phyloP scores from a whole-genome alignment of 1,140 invertebrate species.

The Leptinotarsa lineolata region DNA sequence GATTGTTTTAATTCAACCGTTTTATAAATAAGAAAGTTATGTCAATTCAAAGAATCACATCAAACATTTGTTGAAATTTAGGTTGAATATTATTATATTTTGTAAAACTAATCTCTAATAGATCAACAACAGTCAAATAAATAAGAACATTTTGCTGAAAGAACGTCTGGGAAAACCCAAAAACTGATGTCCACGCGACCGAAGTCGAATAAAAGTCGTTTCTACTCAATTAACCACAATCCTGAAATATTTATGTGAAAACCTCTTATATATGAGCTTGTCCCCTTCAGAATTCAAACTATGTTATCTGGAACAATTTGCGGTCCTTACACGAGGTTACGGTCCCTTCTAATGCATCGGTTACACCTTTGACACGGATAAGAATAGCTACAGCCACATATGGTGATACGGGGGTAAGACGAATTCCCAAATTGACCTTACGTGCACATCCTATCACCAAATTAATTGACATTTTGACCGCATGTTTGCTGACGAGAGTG shows the following conservation, averaged over 20 bases:
- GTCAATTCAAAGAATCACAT: no score
- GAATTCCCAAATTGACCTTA: background rate
- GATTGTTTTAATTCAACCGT: no score
- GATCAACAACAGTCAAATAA: no score
- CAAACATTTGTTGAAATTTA: no score
- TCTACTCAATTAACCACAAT: background rate
- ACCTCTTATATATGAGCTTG: background rate
- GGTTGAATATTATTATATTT: no score
- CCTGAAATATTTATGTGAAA: background rate
- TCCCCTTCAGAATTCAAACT: background rate
- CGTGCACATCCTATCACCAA: slow-evolving; percentile 2
- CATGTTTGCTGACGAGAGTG: background rate
- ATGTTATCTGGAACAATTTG: slow-evolving; percentile 2
- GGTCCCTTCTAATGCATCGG: background rate
- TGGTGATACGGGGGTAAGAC: background rate
- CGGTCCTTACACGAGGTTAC: background rate
- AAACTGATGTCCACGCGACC: no score
- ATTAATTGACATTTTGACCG: slow-evolving; percentile 8
- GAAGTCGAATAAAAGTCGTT: no score
- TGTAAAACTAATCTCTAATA: no score
- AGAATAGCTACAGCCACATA: background rate
- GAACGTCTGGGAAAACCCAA: no score
- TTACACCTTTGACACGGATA: background rate
- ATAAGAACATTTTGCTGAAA: no score
- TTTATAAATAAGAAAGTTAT: no score